phyloP scores from a whole-genome alignment of 2,888 invertebrate genomes.

The Hyalella azteca region DNA sequence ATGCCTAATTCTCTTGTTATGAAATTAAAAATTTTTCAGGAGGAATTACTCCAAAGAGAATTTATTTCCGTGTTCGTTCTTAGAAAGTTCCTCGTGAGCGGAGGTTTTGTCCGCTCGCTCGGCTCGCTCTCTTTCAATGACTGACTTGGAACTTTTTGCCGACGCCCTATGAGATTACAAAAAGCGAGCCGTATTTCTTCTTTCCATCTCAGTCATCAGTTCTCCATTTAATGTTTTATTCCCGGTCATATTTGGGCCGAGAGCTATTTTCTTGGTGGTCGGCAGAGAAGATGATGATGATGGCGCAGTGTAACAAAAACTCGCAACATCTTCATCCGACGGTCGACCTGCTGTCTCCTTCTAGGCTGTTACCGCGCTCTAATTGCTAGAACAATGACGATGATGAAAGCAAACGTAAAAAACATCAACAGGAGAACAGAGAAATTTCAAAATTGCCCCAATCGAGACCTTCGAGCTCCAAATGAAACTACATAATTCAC shows the following conservation, averaged over 20 bases:
- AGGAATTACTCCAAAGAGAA: not conserved
- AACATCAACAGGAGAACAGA: not conserved
- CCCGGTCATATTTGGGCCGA: conserved; percentile 27
- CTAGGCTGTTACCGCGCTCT: too few species aligned
- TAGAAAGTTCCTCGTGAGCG: conserved; percentile 3
- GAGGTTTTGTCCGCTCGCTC: not conserved
- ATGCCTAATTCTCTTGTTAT: not conserved
- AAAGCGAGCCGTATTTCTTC: conserved; percentile 27
- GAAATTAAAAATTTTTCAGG: not conserved
- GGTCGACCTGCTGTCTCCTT: not conserved
- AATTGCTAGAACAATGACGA: not conserved
- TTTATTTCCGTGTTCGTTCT: not conserved
- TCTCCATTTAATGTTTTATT: conserved; percentile 37
- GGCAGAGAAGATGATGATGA: conserved; percentile 14
- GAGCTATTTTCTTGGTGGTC: conserved; percentile 20
- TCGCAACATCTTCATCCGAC: conserved; percentile 6
- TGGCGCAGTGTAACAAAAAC: conserved; percentile 3
- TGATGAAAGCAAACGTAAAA: not conserved
- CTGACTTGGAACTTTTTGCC: conserved; percentile 16
- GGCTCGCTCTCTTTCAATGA: conserved; percentile 11
- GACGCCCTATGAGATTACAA: conserved; percentile 1
- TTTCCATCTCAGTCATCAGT: conserved; percentile 32
- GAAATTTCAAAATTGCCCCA: not conserved
- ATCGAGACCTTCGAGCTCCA: too few species aligned
- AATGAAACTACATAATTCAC: too few species aligned